Percentiles rank a stretch among this genome's conserved stretches.
Conservation (phyloP, 2,888 invertebrate genomes). For the Amphipoea oculea region DNA sequence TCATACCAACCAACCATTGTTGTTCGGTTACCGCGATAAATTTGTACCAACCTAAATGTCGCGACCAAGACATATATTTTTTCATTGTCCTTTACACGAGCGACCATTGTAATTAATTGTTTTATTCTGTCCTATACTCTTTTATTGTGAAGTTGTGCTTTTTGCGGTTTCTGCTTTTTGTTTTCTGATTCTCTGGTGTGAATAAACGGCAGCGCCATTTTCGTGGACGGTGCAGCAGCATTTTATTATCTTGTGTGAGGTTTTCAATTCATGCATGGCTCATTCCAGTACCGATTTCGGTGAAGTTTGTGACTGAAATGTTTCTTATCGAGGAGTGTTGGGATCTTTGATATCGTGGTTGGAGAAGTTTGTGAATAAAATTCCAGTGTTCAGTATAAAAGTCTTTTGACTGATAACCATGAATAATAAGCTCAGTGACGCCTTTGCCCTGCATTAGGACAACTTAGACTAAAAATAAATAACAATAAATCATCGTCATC, state of each 20-base stretch:
- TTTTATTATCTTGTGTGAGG: not conserved
- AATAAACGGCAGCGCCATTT: constrained; percentile 7
- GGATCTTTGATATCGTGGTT: too few species aligned
- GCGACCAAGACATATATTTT: constrained; percentile 63
- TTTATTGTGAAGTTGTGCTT: constrained; percentile 55
- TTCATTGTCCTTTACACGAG: constrained; percentile 61
- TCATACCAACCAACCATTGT: constrained; percentile 57
- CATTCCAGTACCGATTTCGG: not conserved
- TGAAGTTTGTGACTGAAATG: constrained; percentile 1
- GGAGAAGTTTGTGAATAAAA: too few species aligned
- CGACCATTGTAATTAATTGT: constrained; percentile 62
- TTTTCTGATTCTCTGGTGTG: constrained; percentile 26
- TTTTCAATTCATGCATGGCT: constrained; percentile 1
- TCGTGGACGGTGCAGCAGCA: constrained; percentile 4
- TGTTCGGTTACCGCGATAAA: constrained; percentile 59
- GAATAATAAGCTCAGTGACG: too few species aligned
- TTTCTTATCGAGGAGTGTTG: not conserved
- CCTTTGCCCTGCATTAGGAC: not conserved
- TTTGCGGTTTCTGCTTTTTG: constrained; percentile 32
- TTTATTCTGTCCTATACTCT: constrained; percentile 48
- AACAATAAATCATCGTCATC: too few species aligned
- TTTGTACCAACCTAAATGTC: constrained; percentile 61
- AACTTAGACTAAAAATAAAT: too few species aligned
- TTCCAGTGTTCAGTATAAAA: too few species aligned
- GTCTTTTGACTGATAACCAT: too few species aligned